These are phyloP conservation scores for Planiliza haematocheilus DNA, from an alignment of 2,113 vertebrate genomes.

Conservation along the genomic window DNA sequence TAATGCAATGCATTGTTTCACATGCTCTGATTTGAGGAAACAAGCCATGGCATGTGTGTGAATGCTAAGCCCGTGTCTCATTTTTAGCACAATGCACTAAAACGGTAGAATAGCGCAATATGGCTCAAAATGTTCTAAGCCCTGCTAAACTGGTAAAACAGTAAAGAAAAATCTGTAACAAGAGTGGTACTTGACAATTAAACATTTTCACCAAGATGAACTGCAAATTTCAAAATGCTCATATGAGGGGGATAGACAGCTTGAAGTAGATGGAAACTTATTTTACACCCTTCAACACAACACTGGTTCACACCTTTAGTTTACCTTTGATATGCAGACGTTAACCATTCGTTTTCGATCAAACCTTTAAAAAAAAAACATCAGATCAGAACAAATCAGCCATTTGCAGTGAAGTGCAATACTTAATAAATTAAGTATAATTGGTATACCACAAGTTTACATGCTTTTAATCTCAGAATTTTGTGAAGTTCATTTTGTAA, in stretches of 20 bases:
- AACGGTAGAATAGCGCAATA: not conserved
- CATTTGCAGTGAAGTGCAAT: not conserved
- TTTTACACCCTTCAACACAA: constrained; percentile 21
- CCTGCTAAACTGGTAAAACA: not conserved
- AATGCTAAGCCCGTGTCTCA: constrained; percentile 44
- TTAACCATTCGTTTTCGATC: constrained; percentile 4
- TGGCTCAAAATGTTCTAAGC: constrained; percentile 10
- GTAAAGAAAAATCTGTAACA: not conserved
- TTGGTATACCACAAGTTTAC: constrained; percentile 22
- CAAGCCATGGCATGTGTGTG: constrained; percentile 32
- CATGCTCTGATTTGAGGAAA: constrained; percentile 32
- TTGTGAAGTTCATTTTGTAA: constrained; percentile 28
- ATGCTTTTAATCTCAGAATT: constrained; percentile 31
- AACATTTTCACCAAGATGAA: not conserved
- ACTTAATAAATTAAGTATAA: not conserved
- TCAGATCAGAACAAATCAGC: no score
- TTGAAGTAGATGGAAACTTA: not conserved
- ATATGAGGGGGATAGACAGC: not conserved
- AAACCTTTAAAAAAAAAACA: no score
- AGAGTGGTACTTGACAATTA: not conserved
- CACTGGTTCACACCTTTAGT: constrained; percentile 15
- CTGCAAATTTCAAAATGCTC: not conserved
- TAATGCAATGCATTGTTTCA: constrained; percentile 37
- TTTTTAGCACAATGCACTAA: constrained; percentile 20
- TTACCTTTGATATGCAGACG: constrained; percentile 17